Percentiles rank a stretch among this genome's conserved stretches.
Conservation (phyloP, 2,888 invertebrate species). For the Lucinisca nassula region DNA sequence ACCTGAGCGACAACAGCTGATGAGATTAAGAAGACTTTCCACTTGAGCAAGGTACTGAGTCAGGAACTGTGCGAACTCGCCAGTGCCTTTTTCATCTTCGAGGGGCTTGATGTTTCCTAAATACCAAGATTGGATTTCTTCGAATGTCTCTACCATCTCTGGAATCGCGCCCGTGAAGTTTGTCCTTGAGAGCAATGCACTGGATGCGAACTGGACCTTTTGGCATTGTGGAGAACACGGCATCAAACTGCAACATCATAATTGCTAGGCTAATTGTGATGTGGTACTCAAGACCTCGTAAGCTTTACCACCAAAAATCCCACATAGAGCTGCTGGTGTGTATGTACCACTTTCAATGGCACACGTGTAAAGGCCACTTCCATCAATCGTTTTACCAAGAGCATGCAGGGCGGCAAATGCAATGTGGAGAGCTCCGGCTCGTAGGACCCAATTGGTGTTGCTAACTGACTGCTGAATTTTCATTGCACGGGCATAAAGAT, state of each 20-base stretch:
- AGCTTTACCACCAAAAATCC: slow-evolving; percentile 29
- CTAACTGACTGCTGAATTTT: slow-evolving; percentile 41
- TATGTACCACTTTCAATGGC: slow-evolving; percentile 53
- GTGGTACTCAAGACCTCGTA: slow-evolving; percentile 46
- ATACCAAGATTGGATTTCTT: neutral
- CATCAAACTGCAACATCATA: neutral
- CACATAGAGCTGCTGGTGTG: slow-evolving; percentile 45
- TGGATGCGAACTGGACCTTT: neutral
- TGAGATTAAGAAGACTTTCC: neutral
- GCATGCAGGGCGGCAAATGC: slow-evolving; percentile 52
- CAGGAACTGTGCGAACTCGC: neutral
- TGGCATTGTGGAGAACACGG: neutral
- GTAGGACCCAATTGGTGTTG: slow-evolving; percentile 32
- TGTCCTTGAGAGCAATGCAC: neutral
- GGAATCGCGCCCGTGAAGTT: neutral
- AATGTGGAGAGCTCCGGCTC: slow-evolving; percentile 34
- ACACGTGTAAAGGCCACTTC: slow-evolving; percentile 35
- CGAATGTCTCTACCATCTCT: neutral
- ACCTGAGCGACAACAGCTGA: neutral
- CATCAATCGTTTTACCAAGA: slow-evolving; percentile 39
- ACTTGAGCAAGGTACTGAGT: neutral
- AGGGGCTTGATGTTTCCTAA: neutral
- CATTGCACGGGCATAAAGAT: slow-evolving; percentile 29
- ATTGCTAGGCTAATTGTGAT: neutral
- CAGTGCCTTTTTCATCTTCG: neutral